Evolutionary conservation across 1,140 invertebrate species (phyloP).

Genomic region (Scaptomyza graminum): DNA sequence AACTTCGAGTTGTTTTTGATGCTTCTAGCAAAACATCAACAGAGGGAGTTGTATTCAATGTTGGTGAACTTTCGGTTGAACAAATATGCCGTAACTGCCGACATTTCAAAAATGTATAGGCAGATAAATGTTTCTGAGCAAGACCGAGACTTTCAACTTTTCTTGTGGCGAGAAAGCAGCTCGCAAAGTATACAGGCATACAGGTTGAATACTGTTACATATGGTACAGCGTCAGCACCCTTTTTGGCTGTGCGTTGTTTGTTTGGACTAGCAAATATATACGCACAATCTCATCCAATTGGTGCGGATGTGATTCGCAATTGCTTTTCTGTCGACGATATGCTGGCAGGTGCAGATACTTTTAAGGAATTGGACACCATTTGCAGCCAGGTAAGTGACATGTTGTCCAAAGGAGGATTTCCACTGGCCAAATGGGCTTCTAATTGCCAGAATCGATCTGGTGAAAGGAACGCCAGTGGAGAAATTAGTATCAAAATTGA

Average conservation of each 20-base stretch:
- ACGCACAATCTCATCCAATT: not conserved
- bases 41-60: not conserved
- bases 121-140: not conserved
- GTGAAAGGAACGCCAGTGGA: not conserved
- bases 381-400: not conserved
- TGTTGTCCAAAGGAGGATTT: too few relatives aligned
- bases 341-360: not conserved
- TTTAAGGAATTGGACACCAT: too few relatives aligned
- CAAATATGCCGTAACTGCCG: slow-evolving; percentile 1
- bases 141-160: not conserved
- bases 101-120: too few relatives aligned
- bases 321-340: not conserved
- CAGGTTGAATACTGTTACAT: not conserved
- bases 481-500: not conserved
- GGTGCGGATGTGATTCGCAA: not conserved
- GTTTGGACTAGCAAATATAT: not conserved
- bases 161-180: too few relatives aligned
- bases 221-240: not conserved
- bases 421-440: too few relatives aligned
- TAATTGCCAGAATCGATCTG: too few relatives aligned
- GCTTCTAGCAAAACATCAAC: not conserved
- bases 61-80: not conserved
- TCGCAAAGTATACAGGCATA: not conserved
- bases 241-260: not conserved
- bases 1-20: too few relatives aligned